A percentile compares a stretch with the other conserved stretches of the same genome.
These are phyloP conservation scores for Psittacula cyanocephala DNA, from an alignment of 2,113 vertebrate genomes.

Conservation along the genomic window DNA sequence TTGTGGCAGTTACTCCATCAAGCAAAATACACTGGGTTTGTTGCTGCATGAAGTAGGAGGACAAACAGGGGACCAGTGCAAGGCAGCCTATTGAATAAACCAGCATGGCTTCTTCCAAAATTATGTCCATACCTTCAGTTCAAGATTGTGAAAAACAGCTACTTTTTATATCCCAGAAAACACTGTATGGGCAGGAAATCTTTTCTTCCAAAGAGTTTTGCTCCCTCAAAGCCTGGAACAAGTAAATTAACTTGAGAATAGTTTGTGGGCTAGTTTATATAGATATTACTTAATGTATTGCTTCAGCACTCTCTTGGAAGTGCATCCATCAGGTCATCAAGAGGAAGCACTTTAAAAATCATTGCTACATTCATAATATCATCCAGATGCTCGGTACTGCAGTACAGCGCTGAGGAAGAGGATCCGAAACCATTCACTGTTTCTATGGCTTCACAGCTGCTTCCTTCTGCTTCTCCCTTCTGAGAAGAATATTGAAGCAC, in stretches of 20 bases:
- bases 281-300: background rate
- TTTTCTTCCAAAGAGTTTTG: background rate
- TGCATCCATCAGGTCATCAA: background rate
- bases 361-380: background rate
- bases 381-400: background rate
- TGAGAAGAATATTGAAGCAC: background rate
- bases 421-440: background rate
- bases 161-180: background rate
- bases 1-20: background rate
- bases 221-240: background rate
- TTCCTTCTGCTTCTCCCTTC: background rate
- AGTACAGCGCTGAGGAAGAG: background rate
- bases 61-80: background rate
- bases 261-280: background rate
- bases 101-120: background rate
- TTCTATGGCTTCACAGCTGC: background rate
- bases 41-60: background rate
- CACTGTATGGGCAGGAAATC: background rate
- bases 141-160: background rate
- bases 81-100: background rate
- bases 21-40: background rate
- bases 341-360: background rate
- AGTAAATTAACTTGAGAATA: background rate
- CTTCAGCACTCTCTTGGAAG: background rate
- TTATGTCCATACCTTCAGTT: background rate